Evolutionary conservation across 2,113 vertebrate species (phyloP).

Genomic region (Vimba vimba): DNA sequence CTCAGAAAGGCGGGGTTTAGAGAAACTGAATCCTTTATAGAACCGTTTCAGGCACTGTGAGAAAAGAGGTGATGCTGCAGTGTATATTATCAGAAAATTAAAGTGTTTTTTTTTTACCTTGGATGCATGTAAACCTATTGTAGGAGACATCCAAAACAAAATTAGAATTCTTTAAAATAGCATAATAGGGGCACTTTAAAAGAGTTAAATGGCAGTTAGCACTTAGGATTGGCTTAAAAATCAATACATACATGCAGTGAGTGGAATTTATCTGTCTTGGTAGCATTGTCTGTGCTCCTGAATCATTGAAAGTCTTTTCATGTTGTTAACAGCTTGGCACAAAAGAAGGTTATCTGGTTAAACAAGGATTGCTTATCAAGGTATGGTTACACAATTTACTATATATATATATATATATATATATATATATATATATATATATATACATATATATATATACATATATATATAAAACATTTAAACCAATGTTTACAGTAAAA

Average conservation of each 20-base stretch:
- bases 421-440: no score
- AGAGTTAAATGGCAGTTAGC: neutral
- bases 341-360: slow-evolving; percentile 94
- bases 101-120: no score
- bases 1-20: no score
- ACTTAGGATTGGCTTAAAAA: neutral
- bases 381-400: slow-evolving; percentile 53
- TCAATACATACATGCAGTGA: neutral
- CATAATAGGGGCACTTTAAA: no score
- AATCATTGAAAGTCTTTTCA: neutral
- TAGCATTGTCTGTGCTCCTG: neutral
- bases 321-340: slow-evolving; percentile 86
- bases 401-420: neutral
- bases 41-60: no score
- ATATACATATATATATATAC: no score
- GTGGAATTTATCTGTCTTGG: neutral
- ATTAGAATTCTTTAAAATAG: no score
- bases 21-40: no score
- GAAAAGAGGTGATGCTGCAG: no score
- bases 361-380: slow-evolving; percentile 89
- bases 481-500: neutral
- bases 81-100: no score
- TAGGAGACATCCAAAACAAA: no score
- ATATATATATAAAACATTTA: neutral
- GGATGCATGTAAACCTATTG: no score